Evolutionary conservation across 2,113 vertebrate genomes (phyloP).

Genomic region (Ursus arctos): DNA sequence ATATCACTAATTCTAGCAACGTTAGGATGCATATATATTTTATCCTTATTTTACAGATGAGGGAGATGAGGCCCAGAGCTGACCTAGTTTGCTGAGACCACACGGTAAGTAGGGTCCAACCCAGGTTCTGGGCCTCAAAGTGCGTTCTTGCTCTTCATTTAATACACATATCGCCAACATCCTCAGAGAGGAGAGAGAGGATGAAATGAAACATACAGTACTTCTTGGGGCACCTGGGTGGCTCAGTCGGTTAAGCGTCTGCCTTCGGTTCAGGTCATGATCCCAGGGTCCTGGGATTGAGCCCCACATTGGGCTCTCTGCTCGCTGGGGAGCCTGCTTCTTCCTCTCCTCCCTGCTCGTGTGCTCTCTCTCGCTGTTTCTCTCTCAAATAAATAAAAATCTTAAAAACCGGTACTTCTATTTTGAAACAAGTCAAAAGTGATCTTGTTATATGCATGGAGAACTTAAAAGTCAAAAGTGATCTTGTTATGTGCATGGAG

Average conservation of each 20-base stretch:
- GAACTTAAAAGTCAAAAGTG: neutral
- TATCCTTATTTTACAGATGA: neutral
- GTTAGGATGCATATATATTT: neutral
- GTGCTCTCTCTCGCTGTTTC: no score
- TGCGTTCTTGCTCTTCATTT: neutral
- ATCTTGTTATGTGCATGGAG: neutral
- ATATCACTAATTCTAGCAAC: neutral
- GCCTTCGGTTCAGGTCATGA: no score
- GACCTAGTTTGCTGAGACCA: neutral
- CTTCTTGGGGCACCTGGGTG: neutral
- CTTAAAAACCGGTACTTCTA: neutral
- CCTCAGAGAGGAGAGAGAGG: neutral
- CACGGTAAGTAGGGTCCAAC: neutral
- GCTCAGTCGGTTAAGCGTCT: no score
- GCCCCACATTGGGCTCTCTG: no score
- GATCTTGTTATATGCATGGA: neutral
- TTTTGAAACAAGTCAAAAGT: neutral
- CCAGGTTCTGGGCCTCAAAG: neutral
- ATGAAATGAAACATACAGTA: neutral
- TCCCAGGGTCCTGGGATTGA: no score
- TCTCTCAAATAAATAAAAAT: no score
- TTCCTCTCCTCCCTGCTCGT: no score
- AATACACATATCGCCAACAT: neutral
- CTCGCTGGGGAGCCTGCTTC: no score
- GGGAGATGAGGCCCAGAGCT: neutral